Evolutionary conservation across 2,888 invertebrate genomes (phyloP), one percentile per base, ranked within the genome.

Genomic region (Amiota mariae): DNA sequence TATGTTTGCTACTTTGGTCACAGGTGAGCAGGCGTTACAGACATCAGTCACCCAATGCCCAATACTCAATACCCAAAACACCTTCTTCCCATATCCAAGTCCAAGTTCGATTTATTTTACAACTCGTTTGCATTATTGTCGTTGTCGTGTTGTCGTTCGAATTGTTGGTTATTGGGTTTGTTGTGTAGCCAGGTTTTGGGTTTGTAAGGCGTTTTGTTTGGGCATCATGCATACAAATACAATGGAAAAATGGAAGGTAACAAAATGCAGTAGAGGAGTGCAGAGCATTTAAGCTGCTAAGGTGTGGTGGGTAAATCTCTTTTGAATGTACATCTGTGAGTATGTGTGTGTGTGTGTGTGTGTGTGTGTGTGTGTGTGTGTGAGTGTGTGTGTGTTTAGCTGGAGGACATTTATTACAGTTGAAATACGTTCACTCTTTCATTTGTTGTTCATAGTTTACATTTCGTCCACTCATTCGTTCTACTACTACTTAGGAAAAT

Each of bases 331-430:
- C 3, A 3, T 24, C 1, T 24, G 24, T 24, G 24, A 24, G 24
- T 24, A 24, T 24, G 24, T 24, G 24, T 24, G 24, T 61, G 59
- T 24, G 56, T 63, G 81, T 72, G 77, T 76, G 76, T 77, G 81
- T 72, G 77, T 76, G 76, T 77, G n/a, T 68, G 11, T 67, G 51
- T 72, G 70, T 72, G 73, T 71, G 73, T 73, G 57, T 56, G 36
- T 59, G 67, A 57, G 64, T 47, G 48, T 73, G 49, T 67, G 81
- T 72, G 77, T 76, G 76, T 77, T 76, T 36, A 36, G 77, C 85
- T 77, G 78, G 72, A 61, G 86, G 85, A 82, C 86, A 84, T 86
- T 84, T 84, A 86, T 84, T 84, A 85, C 84, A 85, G 84, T 86
- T 85, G 84, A 84, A 85, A 86, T 85, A 82, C 79, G 77, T 85